phyloP scores from a whole-genome alignment of 2,888 invertebrate species.

The Yponomeuta sedellus region DNA sequence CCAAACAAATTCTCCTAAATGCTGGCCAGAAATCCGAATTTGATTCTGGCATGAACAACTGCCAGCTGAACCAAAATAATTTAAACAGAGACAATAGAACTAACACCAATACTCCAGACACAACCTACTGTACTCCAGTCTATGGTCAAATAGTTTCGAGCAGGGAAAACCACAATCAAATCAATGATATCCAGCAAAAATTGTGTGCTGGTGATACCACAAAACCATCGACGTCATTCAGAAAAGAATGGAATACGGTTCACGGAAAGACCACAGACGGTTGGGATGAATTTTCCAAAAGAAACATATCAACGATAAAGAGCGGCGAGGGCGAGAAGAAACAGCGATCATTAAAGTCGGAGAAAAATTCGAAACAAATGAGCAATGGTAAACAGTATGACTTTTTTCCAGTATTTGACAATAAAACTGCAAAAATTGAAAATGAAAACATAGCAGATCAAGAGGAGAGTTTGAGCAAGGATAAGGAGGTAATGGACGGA shows the following conservation, averaged over 20 bases:
- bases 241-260: constrained; percentile 56
- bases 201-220: constrained; percentile 49
- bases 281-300: constrained; percentile 66
- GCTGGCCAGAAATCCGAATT: constrained; percentile 70
- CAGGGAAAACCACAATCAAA: constrained; percentile 68
- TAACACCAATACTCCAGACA: constrained; percentile 46
- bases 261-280: constrained; percentile 53
- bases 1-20: constrained; percentile 66
- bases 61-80: constrained; percentile 53
- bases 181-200: constrained; percentile 68
- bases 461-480: constrained; percentile 3
- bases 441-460: constrained; percentile 25
- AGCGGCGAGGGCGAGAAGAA: constrained; percentile 32
- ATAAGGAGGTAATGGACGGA: constrained; percentile 35
- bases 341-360: constrained; percentile 18
- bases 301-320: constrained; percentile 57
- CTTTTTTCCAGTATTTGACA: constrained; percentile 69
- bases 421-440: constrained; percentile 40
- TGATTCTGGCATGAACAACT: constrained; percentile 71
- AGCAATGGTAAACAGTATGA: constrained; percentile 66
- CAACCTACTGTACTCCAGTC: constrained; percentile 66
- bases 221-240: constrained; percentile 63
- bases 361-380: constrained; percentile 27
- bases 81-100: constrained; percentile 43
- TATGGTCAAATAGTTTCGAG: constrained; percentile 70